phyloP scores from a whole-genome alignment of 2,888 invertebrate species.

The Brenthis ino region DNA sequence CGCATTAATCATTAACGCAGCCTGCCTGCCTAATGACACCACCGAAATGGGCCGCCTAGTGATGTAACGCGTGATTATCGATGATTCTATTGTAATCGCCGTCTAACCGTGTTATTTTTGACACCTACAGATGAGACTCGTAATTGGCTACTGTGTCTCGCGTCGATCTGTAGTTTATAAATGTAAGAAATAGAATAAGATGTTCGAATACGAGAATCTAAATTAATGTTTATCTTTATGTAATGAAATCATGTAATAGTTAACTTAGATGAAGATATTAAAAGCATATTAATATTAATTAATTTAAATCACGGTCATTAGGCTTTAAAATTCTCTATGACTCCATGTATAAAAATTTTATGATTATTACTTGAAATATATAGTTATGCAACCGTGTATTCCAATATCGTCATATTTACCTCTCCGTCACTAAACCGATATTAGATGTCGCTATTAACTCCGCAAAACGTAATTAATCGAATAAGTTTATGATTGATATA shows the following conservation, averaged over 20 bases:
- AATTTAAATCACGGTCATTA: constrained; percentile 3
- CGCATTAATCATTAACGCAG: constrained; percentile 82
- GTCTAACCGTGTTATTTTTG: constrained; percentile 43
- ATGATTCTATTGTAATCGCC: constrained; percentile 45
- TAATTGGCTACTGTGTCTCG: constrained; percentile 44
- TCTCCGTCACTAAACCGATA: constrained; percentile 65
- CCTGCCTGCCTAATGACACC: constrained; percentile 81
- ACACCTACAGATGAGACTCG: constrained; percentile 41
- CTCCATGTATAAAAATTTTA: neutral
- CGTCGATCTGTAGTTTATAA: constrained; percentile 33
- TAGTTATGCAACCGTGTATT: neutral
- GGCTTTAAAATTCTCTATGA: neutral
- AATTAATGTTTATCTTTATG: constrained; percentile 5
- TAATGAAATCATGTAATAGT: constrained; percentile 5
- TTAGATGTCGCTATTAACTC: constrained; percentile 83
- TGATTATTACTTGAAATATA: neutral
- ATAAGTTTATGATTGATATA: constrained; percentile 83
- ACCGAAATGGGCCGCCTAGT: constrained; percentile 72
- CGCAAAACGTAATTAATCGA: constrained; percentile 83
- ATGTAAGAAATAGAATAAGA: constrained; percentile 33
- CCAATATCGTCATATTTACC: constrained; percentile 1
- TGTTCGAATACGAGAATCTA: constrained; percentile 9
- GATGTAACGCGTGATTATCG: constrained; percentile 55
- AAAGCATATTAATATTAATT: constrained; percentile 6
- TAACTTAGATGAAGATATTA: neutral